Evolutionary conservation across 2,888 invertebrate genomes (phyloP), one percentile per base, ranked within the genome.

Genomic region (Chymomyza amoena): DNA sequence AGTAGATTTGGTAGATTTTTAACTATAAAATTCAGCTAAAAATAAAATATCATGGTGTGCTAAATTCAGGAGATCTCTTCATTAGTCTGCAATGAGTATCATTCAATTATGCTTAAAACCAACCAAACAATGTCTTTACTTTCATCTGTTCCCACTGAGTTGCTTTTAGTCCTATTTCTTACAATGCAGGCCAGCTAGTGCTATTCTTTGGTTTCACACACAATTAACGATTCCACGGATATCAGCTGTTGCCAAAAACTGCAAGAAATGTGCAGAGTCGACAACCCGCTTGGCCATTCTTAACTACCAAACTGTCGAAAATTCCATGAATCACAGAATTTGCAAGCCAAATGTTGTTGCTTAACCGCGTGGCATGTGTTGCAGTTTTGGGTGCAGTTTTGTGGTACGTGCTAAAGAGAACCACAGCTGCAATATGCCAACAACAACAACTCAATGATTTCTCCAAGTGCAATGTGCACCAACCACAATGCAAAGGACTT

Each of bases 401-500:
- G 15, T 57, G 57, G 57, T 25, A 60, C 59, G 50, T 50, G 59
- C 68, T 72, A 77, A 79, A 72, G 77, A 72, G 73, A 79, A 68
- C 64, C 69, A 69, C 80, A 80, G 80, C 80, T 80, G 80, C 78
- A 76, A 75, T 16, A 36, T 45, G n/a, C 20, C 50, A 65, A 45
- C 4, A 13, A 45, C 39, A 45, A 45, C 13, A 45, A 39, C 70
- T 74, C 81, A 80, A 73, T 52, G 76, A 87, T 85, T 85, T 85
- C 74, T 83, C 76, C 73, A 75, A 87, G 84, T 85, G 84, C 86
- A 87, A 79, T 65, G 72, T 78, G 77, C 70, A 73, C 45, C 7
- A 25, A 68, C 18, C 77, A 70, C 77, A 77, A 81, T 87, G 81
- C 84, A 88, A 81, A 90, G 89, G 88, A 90, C 90, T 90, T 90